Percentiles rank a stretch among this genome's conserved stretches.
Evolutionary conservation across 2,113 vertebrate genomes (phyloP).

Genomic region (Eurypyga helias): DNA sequence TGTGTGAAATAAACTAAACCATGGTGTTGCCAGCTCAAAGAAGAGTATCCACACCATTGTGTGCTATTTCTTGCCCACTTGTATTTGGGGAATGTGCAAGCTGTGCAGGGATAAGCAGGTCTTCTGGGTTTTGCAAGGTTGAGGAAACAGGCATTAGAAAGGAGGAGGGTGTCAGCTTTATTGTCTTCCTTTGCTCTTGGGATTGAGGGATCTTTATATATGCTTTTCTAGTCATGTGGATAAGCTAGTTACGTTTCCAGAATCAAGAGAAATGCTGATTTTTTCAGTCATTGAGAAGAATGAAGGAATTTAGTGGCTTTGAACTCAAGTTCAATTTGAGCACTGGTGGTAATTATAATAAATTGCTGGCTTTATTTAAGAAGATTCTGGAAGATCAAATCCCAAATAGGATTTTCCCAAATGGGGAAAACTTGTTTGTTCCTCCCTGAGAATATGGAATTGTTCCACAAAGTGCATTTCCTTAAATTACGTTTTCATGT

Average conservation of each 20-base stretch:
- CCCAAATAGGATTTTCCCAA: neutral
- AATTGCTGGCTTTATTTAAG: neutral
- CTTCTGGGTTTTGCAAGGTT: neutral
- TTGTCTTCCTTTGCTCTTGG: neutral
- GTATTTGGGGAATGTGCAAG: neutral
- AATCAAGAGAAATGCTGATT: neutral
- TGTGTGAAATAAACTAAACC: neutral
- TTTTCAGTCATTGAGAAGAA: neutral
- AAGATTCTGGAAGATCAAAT: slow-evolving; percentile 9
- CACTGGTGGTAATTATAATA: neutral
- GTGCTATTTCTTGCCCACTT: neutral
- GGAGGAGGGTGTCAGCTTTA: neutral
- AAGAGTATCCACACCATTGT: neutral
- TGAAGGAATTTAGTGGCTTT: neutral
- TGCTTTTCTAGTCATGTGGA: neutral
- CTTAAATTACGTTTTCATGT: neutral
- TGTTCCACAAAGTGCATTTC: neutral
- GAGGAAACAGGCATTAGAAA: neutral
- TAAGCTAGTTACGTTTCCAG: neutral
- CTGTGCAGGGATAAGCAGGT: neutral
- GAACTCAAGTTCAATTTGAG: neutral
- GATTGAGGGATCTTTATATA: neutral
- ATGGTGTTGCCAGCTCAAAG: neutral
- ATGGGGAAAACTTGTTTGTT: neutral
- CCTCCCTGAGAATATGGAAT: neutral